Base-by-base conservation (phyloP, 1,140 invertebrate genomes). In the Tetramorium simillimum region DNA sequence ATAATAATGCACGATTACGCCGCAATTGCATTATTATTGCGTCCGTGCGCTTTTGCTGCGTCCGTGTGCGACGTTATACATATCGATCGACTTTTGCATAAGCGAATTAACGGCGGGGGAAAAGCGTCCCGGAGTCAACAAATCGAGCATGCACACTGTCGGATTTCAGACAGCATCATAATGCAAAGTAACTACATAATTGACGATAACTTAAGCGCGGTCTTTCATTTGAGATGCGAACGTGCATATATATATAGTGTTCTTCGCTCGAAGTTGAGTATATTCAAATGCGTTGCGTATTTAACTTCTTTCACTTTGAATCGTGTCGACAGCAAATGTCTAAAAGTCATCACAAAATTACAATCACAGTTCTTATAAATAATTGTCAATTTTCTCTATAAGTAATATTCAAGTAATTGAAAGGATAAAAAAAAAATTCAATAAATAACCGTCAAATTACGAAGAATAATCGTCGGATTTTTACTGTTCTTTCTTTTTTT, bases 171-270 rank as follows among this genome's bases (percentile, higher is more conserved):
- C 40, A 21, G 80, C 24, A 3, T 58, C 67, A 67, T 84, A 84
- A 84, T 84, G 43, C 69, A 9, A 60, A 72, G 40, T 84, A 84
- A 84, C 80, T 75, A 62, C 56, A 73, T 84, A 84, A 84, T 84
- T 75, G 80, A 28, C 53, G 69, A 84, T 84, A 84, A 84, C 40
- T 84, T 60, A 62, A 84, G 40, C 72, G 43, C 53, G 80, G 40
- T 60, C 80, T 84, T 73, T 84, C 67, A 75, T 9, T 2, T n/a
- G 53, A 60, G 69, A 33, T 62, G 40, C 69, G 53, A 73, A 49
- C 7, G 53, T 46, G 53, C 80, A 21, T 58, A 43, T 56, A 24
- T 69, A 21, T 58, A 10, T 24, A 21, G 28, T 21, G 24, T 58
- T 58, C 9, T 33, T 40, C 33, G 21, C 28, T 58, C 53, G 28